Percentiles rank a stretch among this genome's conserved stretches.
Conservation (phyloP, 2,113 vertebrate species). For the Gasterosteus aculeatus region DNA sequence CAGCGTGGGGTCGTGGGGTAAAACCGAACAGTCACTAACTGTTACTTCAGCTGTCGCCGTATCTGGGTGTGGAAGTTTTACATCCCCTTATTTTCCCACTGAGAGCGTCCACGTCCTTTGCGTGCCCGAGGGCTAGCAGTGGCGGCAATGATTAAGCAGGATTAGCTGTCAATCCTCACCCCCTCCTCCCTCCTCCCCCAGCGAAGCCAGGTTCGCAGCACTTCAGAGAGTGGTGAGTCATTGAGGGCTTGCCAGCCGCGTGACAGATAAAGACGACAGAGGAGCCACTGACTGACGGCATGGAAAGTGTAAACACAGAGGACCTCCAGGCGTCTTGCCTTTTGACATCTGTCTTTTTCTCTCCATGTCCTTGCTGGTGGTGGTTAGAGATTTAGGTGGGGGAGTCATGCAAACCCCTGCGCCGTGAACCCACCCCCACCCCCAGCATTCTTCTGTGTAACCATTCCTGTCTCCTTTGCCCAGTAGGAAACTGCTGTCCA, state of each 20-base stretch:
- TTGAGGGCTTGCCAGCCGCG: constrained; percentile 50
- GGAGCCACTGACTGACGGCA: constrained; percentile 55
- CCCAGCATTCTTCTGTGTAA: constrained; percentile 58
- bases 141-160: constrained; percentile 60
- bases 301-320: constrained; percentile 65
- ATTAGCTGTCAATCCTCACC: constrained; percentile 52
- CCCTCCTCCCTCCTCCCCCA: constrained; percentile 11
- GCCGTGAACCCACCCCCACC: neutral
- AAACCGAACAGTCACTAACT: constrained; percentile 51
- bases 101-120: constrained; percentile 44
- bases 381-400: neutral
- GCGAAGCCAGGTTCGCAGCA: constrained; percentile 41
- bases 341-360: constrained; percentile 50
- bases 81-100: constrained; percentile 58
- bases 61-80: constrained; percentile 51
- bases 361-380: constrained; percentile 13
- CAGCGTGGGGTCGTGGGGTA: constrained; percentile 48
- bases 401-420: constrained; percentile 3
- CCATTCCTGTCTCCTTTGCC: constrained; percentile 58
- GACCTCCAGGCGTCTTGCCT: constrained; percentile 52
- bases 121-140: constrained; percentile 46
- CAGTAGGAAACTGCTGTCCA: constrained; percentile 72
- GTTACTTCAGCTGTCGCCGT: constrained; percentile 65
- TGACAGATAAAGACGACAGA: constrained; percentile 60
- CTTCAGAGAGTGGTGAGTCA: constrained; percentile 63